Evolutionary conservation across 2,797 vertebrate species (phyloP).

Genomic region (Sebastolobus altivelis): DNA sequence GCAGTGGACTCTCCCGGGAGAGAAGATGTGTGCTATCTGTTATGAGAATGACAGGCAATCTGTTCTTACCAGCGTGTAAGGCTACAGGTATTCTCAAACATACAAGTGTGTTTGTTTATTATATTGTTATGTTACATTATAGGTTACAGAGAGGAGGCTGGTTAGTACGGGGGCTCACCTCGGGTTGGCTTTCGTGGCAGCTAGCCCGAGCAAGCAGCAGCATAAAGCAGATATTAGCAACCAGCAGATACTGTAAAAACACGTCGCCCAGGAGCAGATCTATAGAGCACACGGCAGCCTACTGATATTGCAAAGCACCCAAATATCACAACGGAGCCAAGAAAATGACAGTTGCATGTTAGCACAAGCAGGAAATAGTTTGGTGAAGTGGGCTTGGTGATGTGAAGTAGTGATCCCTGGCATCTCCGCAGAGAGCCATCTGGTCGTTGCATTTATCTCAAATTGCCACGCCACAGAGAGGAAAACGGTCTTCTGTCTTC

Average conservation of each 20-base stretch:
- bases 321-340: constrained; percentile 9
- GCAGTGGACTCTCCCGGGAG: constrained; percentile 27
- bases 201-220: neutral
- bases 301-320: neutral
- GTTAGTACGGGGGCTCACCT: neutral
- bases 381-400: neutral
- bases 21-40: constrained; percentile 29
- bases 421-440: constrained; percentile 19
- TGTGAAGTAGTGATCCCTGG: neutral
- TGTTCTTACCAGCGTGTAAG: constrained; percentile 17
- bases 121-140: neutral
- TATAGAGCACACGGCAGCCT: neutral
- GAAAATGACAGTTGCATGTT: constrained; percentile 16
- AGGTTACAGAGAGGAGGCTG: neutral
- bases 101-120: constrained; percentile 13
- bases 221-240: neutral
- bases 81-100: constrained; percentile 2
- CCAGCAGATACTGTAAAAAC: neutral
- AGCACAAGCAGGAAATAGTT: constrained; percentile 4
- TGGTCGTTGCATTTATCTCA: constrained; percentile 15
- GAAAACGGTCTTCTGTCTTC: constrained; percentile 18
- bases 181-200: neutral
- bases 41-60: constrained; percentile 37
- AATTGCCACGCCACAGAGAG: constrained; percentile 15
- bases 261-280: neutral